Base-by-base conservation (phyloP, 2,888 invertebrate species). In the Merodon equestris region DNA sequence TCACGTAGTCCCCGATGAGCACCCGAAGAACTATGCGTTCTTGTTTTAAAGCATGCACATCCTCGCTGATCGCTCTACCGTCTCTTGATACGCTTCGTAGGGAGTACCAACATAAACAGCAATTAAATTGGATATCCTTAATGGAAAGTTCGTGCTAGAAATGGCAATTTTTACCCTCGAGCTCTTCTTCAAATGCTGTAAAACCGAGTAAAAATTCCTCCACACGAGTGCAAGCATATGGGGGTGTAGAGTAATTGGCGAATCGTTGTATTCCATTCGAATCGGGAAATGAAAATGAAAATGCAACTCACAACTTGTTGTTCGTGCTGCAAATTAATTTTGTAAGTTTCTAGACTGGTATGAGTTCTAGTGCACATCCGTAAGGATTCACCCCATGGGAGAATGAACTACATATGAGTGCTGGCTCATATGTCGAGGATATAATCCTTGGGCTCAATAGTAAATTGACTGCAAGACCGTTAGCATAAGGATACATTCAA, bases 101-200 rank as follows among this genome's bases (percentile, higher is more conserved):
- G 67, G 54, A 63, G 64, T 40, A 64, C 63, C 68, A 64, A 60
- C 60, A 79, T 68, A 79, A 79, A 79, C 74, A 74, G 73, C 74
- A 79, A 79, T 79, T 79, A 79, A 79, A 70, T 74, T 79, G 58
- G 60, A 74, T 74, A 74, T 79, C 79, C 79, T 67, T 79, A 79
- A 79, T 79, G 74, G 74, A 64, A 70, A 79, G 68, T 70, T 79
- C 79, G 79, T 79, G 79, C 68, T 44, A 45, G 64, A 50, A 74
- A 68, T 74, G 18, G 58, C 13, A 73, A 77, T 50, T 68, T 19
- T 44, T 14, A 42, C n/a, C 42, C 10, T 1, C 14, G 1, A 14
- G 27, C 27, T 27, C 27, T 27, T 27, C 27, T 7, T 27, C 0
- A 7, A 10, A 13, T n/a, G 19, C 9, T 9, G 42, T 10, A 27